phyloP scores from a whole-genome alignment of 2,888 invertebrate species.

The Drosophila seclusa region DNA sequence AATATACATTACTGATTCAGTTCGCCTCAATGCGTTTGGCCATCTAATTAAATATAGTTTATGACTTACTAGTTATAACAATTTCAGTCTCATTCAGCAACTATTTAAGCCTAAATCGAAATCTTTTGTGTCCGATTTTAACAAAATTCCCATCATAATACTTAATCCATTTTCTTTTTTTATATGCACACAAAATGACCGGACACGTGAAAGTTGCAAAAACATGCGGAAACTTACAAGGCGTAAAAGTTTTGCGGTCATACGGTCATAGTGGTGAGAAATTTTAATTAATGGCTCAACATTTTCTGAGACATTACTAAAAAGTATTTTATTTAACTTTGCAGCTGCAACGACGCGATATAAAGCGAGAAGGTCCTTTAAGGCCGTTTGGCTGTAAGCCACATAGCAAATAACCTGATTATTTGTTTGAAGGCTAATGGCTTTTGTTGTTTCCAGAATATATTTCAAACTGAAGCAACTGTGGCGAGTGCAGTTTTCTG shows the following conservation, averaged over 20 bases:
- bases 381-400: conserved; percentile 3
- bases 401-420: conserved; percentile 17
- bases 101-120: background rate
- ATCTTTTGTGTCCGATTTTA: background rate
- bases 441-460: conserved; percentile 1
- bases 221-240: conserved; percentile 24
- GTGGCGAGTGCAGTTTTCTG: conserved; percentile 26
- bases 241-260: conserved; percentile 29
- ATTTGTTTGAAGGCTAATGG: conserved; percentile 27
- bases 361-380: conserved; percentile 8
- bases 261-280: conserved; percentile 18
- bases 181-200: background rate
- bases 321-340: conserved; percentile 7
- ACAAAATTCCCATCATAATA: background rate
- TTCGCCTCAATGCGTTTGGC: background rate
- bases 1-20: background rate
- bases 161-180: background rate
- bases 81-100: background rate
- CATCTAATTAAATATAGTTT: background rate
- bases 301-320: conserved; percentile 12
- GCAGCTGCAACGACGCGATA: conserved; percentile 32
- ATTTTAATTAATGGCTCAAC: conserved; percentile 47
- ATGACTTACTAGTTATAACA: background rate
- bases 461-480: conserved; percentile 9
- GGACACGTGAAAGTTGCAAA: background rate